phyloP scores from a whole-genome alignment of 2,113 vertebrate genomes.

The Zosterops lateralis region DNA sequence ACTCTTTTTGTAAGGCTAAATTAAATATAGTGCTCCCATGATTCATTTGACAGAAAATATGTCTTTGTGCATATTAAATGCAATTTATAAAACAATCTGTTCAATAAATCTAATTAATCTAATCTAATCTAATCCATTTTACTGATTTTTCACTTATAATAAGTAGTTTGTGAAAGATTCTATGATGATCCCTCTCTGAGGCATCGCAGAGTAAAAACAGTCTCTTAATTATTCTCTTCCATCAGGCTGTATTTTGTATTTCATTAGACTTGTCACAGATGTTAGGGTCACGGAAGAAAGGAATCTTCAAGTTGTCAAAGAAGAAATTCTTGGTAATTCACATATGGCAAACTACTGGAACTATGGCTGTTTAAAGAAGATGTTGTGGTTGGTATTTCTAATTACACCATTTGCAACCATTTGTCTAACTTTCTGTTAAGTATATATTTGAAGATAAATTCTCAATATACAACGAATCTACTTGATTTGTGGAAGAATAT shows the following conservation, averaged over 20 bases:
- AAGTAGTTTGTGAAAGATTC: background rate
- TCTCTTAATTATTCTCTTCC: background rate
- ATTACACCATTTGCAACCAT: background rate
- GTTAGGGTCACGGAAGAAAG: background rate
- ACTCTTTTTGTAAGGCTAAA: background rate
- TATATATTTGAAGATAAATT: background rate
- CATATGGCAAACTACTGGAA: background rate
- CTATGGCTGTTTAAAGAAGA: background rate
- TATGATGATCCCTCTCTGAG: background rate
- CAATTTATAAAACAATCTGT: background rate
- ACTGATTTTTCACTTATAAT: background rate
- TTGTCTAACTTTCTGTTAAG: background rate
- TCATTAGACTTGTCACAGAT: background rate
- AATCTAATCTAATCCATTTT: background rate
- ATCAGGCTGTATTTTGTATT: background rate
- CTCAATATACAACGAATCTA: background rate
- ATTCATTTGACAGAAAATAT: slow-evolving; percentile 11
- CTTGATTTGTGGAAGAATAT: background rate
- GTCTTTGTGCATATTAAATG: background rate
- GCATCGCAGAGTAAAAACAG: background rate
- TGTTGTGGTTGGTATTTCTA: background rate
- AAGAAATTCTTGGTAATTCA: background rate
- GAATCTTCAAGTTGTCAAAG: background rate
- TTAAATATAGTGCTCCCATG: slow-evolving; percentile 21
- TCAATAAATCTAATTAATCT: slow-evolving; percentile 1